Base-by-base conservation (phyloP, 2,113 vertebrate species). In the Rafetus swinhoei region DNA sequence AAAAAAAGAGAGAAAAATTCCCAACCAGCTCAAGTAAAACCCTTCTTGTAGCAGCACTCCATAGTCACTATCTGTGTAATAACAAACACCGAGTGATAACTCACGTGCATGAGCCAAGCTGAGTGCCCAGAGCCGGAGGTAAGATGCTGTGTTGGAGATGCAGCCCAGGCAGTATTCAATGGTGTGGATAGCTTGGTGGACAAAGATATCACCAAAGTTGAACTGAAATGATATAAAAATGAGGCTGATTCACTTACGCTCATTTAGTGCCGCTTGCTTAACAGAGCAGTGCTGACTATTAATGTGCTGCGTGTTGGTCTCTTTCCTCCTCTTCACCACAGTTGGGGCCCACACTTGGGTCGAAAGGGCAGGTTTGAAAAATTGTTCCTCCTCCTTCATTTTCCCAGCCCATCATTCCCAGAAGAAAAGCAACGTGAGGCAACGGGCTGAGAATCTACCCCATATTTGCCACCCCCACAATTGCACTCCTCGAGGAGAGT, bases 131-230 rank as follows among this genome's bases (percentile, higher is more conserved):
- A 98, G 98, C 3, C 98, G 96, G 81, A 98, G 95, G 94, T 98
- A 98, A 50, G 98, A 98, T 18, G 98, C 98, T 39, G 98, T 98
- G 95, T 98, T 98, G 88, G 98, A 98, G 96, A 98, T 98, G 95
- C 98, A 98, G 91, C 98, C 98, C 69, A 98, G 98, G 82, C 98
- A 98, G 92, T 98, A 98, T 84, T 98, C 98, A 39, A 98, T 98
- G 72, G 98, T 98, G 86, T 98, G 98, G 88, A 98, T 98, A 27
- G 97, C 97, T 94, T 98, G 98, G 90, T 98, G 98, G 85, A 98
- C 98, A 97, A 98, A 98, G 7, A 81, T 76, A 24, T 98, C 97
- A 79, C 98, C 97, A 79, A 97, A 97, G 90, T 98, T 94, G 95
- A 98, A 98, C 98, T 98, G 94, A 93, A 98, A 97, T 55, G 90